A percentile compares a stretch with the other conserved stretches of the same genome.
Evolutionary conservation across 1,140 invertebrate genomes (phyloP).

Genomic region (Pogonus chalceus): DNA sequence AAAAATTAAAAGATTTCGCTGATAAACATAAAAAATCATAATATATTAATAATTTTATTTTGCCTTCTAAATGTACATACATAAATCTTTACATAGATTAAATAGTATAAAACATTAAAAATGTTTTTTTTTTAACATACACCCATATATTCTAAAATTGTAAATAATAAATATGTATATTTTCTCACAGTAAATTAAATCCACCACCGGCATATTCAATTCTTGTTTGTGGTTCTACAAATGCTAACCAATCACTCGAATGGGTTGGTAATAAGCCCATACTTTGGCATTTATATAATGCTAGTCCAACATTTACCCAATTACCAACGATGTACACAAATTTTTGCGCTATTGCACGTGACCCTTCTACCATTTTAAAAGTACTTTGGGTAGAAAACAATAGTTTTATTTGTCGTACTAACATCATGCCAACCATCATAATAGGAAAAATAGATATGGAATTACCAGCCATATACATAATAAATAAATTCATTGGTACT

Average conservation of each 20-base stretch:
- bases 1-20: slow-evolving; percentile 54
- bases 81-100: slow-evolving; percentile 12
- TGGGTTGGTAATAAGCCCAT: slow-evolving; percentile 97
- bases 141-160: slow-evolving; percentile 9
- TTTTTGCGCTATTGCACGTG: slow-evolving; percentile 82
- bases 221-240: slow-evolving; percentile 83
- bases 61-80: slow-evolving; percentile 15
- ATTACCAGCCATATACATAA: slow-evolving; percentile 99
- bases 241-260: slow-evolving; percentile 97
- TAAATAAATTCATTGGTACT: slow-evolving; percentile 98
- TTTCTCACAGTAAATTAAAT: slow-evolving; percentile 57
- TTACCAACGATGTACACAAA: slow-evolving; percentile 93
- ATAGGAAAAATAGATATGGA: slow-evolving; percentile 99
- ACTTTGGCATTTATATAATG: slow-evolving; percentile 96
- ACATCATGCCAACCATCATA: slow-evolving; percentile 99
- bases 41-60: slow-evolving; percentile 20
- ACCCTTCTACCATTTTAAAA: slow-evolving; percentile 94
- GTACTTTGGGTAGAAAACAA: slow-evolving; percentile 83
- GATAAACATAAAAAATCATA: slow-evolving; percentile 53
- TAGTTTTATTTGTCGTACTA: slow-evolving; percentile 90
- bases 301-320: slow-evolving; percentile 82
- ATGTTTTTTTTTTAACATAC: slow-evolving; percentile 20
- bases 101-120: slow-evolving; percentile 15
- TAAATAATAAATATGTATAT: slow-evolving; percentile 17
- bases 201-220: slow-evolving; percentile 85